Percentiles rank a stretch among this genome's conserved stretches.
These are phyloP conservation scores for Oncorhynchus mykiss DNA, from an alignment of 2,113 vertebrate genomes.

Conservation along the genomic window DNA sequence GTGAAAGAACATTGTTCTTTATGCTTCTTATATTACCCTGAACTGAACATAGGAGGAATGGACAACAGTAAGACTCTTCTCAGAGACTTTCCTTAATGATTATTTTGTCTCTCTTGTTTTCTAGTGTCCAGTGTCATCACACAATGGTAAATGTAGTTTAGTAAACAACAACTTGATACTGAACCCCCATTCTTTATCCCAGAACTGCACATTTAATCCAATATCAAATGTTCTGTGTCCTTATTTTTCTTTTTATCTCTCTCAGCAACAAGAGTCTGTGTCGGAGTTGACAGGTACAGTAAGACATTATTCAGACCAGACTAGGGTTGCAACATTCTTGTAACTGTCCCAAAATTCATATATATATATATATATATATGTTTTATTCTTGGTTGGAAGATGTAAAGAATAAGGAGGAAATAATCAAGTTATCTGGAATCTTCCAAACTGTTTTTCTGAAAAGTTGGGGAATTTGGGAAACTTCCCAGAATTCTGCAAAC, in stretches of 20 bases:
- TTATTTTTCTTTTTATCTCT: not conserved
- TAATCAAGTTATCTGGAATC: too few relatives aligned
- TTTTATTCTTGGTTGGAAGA: too few relatives aligned
- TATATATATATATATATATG: too few relatives aligned
- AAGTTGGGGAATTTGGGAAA: too few relatives aligned
- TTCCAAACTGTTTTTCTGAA: too few relatives aligned
- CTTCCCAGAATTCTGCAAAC: too few relatives aligned
- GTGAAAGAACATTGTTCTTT: not conserved
- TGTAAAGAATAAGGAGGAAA: too few relatives aligned
- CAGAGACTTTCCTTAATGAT: not conserved
- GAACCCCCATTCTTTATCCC: not conserved
- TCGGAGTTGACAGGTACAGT: conserved; percentile 54
- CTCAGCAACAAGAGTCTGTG: conserved; percentile 57
- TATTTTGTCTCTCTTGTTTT: not conserved
- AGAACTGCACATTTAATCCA: not conserved
- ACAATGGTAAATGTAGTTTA: conserved; percentile 55
- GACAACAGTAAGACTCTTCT: not conserved
- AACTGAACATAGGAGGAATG: not conserved
- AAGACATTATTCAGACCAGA: not conserved
- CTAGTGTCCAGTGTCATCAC: conserved; percentile 55
- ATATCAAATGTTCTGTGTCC: not conserved
- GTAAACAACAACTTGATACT: not conserved
- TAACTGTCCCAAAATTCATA: too few relatives aligned
- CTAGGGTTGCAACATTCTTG: too few relatives aligned
- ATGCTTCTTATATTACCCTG: not conserved